These are phyloP conservation scores for Lasioglossum albipes DNA, from an alignment of 1,140 invertebrate genomes.

Conservation along the genomic window DNA sequence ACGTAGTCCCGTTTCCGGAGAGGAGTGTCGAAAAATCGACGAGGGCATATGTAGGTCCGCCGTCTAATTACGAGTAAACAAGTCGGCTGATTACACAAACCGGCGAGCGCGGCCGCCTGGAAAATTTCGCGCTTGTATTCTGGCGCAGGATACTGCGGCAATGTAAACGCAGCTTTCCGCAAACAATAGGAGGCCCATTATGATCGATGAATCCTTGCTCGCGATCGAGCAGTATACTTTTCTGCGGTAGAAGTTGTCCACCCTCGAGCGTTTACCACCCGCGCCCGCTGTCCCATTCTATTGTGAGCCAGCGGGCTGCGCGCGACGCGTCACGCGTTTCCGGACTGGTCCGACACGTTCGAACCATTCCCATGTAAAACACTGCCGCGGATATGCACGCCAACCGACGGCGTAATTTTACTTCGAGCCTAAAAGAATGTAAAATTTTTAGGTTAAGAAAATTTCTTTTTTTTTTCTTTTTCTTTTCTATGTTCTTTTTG, in stretches of 20 bases:
- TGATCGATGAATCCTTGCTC: not conserved
- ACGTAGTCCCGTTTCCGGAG: too few species aligned
- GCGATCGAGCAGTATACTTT: not conserved
- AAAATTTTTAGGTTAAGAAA: too few species aligned
- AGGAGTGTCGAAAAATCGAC: too few species aligned
- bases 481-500: too few species aligned
- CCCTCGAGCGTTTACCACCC: not conserved
- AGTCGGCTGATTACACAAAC: too few species aligned
- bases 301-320: conserved; percentile 9
- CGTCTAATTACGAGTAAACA: too few species aligned
- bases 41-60: too few species aligned
- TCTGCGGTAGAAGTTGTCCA: not conserved
- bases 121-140: not conserved
- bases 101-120: not conserved
- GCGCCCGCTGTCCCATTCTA: not conserved
- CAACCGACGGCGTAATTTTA: conserved; percentile 1
- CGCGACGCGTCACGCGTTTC: conserved; percentile 32
- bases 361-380: conserved; percentile 30
- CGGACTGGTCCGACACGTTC: conserved; percentile 24
- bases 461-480: too few species aligned
- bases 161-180: not conserved
- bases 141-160: not conserved
- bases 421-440: conserved; percentile 4
- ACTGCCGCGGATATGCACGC: not conserved
- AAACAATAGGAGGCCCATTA: not conserved